Conservation (phyloP, 1,140 invertebrate genomes). For the Littorina saxatilis region DNA sequence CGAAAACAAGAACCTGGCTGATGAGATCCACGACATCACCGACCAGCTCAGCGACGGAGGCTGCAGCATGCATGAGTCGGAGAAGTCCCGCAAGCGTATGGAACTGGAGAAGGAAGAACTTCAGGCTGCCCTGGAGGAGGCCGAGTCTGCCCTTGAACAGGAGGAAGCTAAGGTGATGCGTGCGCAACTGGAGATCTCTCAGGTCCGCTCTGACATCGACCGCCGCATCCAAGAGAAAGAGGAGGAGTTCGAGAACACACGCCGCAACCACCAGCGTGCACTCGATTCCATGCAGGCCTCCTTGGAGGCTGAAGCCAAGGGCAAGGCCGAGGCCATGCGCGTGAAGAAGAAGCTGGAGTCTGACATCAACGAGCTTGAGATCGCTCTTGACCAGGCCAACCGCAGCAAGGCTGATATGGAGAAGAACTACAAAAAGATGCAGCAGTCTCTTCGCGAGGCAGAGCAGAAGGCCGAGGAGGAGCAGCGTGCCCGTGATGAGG, state of each 20-base stretch:
- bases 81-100: slow-evolving; percentile 97
- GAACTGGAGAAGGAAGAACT: slow-evolving; percentile 99
- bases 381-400: slow-evolving; percentile 89
- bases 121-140: slow-evolving; percentile 98
- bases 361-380: slow-evolving; percentile 99
- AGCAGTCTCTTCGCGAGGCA: slow-evolving; percentile 91
- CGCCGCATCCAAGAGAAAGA: slow-evolving; percentile 98
- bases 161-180: slow-evolving; percentile 84
- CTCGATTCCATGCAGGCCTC: slow-evolving; percentile 99
- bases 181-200: slow-evolving; percentile 96
- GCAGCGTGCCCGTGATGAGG: slow-evolving; percentile 96
- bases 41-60: slow-evolving; percentile 99
- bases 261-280: slow-evolving; percentile 98
- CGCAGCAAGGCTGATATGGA: slow-evolving; percentile 96
- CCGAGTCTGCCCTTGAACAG: slow-evolving; percentile 98
- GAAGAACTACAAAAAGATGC: slow-evolving; percentile 98
- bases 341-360: slow-evolving; percentile 99
- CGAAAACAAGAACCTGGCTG: slow-evolving; percentile 99
- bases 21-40: slow-evolving; percentile 99
- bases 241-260: slow-evolving; percentile 99
- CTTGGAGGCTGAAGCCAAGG: slow-evolving; percentile 98
- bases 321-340: slow-evolving; percentile 98
- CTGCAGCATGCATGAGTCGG: slow-evolving; percentile 93
- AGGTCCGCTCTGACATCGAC: slow-evolving; percentile 99
- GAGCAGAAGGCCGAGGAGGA: slow-evolving; percentile 95